These are phyloP conservation scores for Scotopteryx bipunctaria DNA, from an alignment of 2,888 invertebrate genomes.

Conservation along the genomic window DNA sequence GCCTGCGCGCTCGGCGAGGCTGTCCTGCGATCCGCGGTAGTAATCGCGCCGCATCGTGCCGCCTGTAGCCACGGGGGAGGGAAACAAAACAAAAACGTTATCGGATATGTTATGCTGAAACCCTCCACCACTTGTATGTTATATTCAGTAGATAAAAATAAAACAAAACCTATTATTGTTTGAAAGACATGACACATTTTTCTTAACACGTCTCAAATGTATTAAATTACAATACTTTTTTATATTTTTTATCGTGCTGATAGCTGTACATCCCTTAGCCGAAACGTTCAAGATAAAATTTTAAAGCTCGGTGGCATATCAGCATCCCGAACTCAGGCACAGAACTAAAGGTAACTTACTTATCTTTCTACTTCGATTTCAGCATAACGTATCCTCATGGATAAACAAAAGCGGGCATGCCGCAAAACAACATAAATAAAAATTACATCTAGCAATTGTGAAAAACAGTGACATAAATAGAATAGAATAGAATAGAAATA, in stretches of 20 bases:
- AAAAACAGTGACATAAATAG: neutral
- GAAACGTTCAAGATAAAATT: no score
- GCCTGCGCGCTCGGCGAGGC: conserved; percentile 88
- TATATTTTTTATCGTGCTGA: no score
- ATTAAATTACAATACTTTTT: no score
- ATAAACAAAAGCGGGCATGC: conserved; percentile 47
- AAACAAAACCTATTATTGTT: no score
- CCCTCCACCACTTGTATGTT: neutral
- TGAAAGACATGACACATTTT: no score
- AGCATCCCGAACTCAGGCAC: no score
- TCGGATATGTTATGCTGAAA: conserved; percentile 31
- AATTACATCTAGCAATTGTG: conserved; percentile 45
- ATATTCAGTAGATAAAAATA: no score
- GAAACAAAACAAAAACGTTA: conserved; percentile 23
- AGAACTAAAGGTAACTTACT: no score
- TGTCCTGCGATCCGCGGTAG: conserved; percentile 96
- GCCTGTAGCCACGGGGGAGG: conserved; percentile 31
- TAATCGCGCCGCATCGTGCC: conserved; percentile 92
- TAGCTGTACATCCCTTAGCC: no score
- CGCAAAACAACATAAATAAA: conserved; percentile 43
- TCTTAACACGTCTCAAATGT: no score
- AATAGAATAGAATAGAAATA: conserved; percentile 3
- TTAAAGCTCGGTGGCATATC: no score
- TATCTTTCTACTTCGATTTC: conserved; percentile 15
- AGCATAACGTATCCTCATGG: conserved; percentile 43